Conservation (phyloP, 92 coral and sea anemone genomes). For the Ricordea florida region DNA sequence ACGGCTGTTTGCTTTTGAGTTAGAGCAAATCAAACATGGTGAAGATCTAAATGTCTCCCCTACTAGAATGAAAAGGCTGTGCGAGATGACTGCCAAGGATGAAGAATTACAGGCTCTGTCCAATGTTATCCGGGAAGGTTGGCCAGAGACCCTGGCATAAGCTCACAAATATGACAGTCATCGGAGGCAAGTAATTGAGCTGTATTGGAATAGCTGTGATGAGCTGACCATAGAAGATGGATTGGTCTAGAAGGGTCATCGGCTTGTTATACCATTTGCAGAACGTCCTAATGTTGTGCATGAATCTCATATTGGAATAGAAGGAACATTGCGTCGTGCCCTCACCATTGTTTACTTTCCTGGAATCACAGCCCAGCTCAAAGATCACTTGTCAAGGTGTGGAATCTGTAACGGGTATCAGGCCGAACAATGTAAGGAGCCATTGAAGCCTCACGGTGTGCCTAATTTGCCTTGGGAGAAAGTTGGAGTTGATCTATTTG, state of each 20-base stretch:
- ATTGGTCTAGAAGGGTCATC: slow-evolving; percentile 32
- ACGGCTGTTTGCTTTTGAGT: too few species aligned
- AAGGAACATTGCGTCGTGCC: slow-evolving; percentile 8
- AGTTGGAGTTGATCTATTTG: slow-evolving; percentile 36
- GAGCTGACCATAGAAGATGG: slow-evolving; percentile 47
- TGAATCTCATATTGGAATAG: background rate
- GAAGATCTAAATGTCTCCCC: too few species aligned
- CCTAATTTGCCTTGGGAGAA: slow-evolving; percentile 47
- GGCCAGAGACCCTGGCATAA: slow-evolving; percentile 25
- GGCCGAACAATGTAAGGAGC: slow-evolving; percentile 51
- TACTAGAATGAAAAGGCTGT: too few species aligned
- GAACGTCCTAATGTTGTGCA: slow-evolving; percentile 7
- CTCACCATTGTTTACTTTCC: slow-evolving; percentile 17
- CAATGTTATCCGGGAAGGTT: slow-evolving; percentile 6
- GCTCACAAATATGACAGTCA: slow-evolving; percentile 17
- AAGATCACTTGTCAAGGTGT: slow-evolving; percentile 40
- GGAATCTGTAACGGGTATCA: slow-evolving; percentile 46
- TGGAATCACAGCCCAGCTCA: slow-evolving; percentile 23
- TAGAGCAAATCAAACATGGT: too few species aligned
- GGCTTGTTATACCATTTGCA: slow-evolving; percentile 14
- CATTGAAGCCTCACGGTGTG: slow-evolving; percentile 35
- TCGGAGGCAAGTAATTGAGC: slow-evolving; percentile 5
- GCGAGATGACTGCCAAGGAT: too few species aligned
- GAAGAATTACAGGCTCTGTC: background rate
- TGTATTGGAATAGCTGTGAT: slow-evolving; percentile 42